Evolutionary conservation across 2,113 vertebrate species (phyloP), one percentile per base, ranked within the genome.

Genomic region (Mirounga angustirostris): DNA sequence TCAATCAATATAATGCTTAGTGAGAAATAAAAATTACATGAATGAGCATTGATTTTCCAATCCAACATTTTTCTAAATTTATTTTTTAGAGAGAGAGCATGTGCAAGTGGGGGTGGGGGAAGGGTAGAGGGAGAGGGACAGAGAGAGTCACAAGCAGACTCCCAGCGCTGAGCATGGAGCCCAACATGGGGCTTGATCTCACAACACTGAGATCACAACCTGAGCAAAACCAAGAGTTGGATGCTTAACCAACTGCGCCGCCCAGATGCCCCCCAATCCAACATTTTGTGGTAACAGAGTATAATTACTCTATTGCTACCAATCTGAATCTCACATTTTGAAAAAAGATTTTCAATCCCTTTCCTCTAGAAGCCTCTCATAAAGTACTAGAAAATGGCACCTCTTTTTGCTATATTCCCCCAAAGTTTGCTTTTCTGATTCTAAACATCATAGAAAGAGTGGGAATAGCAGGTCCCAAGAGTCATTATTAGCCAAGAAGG

Each of bases 21-120:
- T 88, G 67, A 93, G 8, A 93, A 95, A 95, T 87, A 22, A 87
- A 52, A 74, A 87, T 46, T 91, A 33, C 16, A 83, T 78, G n/a
- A 83, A 22, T 71, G 54, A 67, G 28, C 46, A 95, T 3, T 76
- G 50, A 82, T 87, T 93, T 86, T 88, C 26, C 28, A 80, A 92
- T 86, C 21, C 40, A 79, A 63, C 6, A 67, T 28, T 89, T 9
- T 69, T 69, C 36, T 2, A n/a, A 69, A 69, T 69, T 69, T 69
- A 69, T 69, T 69, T 69, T 69, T 36, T 16, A 18, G 56, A 56
- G 16, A 56, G 28, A 65, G 63, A 69, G 18, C 16, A 69, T 3
- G 0, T 36, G 33, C 67, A 69, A 69, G 18, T 8, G 28, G 18
- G 67, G 18, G 19, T 14, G 30, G 1, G 16, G 7, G 16, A 28